Base-by-base conservation (phyloP, 2,797 vertebrate species). In the Pagetopsis macropterus region DNA sequence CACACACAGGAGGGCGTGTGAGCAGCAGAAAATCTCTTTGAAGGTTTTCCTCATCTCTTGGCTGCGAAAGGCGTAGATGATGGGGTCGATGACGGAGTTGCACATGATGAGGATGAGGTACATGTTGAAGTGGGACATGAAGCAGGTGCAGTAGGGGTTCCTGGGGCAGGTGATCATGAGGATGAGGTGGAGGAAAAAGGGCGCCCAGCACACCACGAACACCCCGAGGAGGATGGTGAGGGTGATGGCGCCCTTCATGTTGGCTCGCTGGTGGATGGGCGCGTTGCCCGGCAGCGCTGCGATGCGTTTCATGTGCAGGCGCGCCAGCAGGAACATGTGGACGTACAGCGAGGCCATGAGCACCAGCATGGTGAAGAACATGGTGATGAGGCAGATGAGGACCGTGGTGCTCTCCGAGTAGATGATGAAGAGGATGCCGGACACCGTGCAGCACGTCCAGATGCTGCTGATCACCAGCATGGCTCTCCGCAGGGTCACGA, bases 41-140 rank as follows among this genome's bases (percentile, higher is more conserved):
- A 99, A 97, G 66, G 97, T 99, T 80, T 97, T 98, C 63, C 97
- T 95, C 90, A 99, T 96, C 86, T 99, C 97, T 63, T 97, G 97
- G 88, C 97, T 98, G 69, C 97, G 95, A 57, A 99, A 97, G n/a
- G 97, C 97, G 33, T 99, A 99, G 81, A 99, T 99, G 54, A 99
- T 94, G 15, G 97, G 97, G 87, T 99, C 97, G 0, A 99, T 97
- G 89, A 99, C 91, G 0, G 97, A 98, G 83, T 98, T 99, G 74
- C 97, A 98, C 97, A 99, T 98, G 87, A 99, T 98, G 61, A 99
- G 96, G 49, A 98, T 97, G 87, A 99, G 96, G 78, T 99, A 98
- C 88, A 98, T 92, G 92, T 98, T 98, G 81, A 99, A 99, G 81
- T 99, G 97, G 15, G 97, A 97, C 97, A 99, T 99, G 89, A 98